A percentile compares a stretch with the other conserved stretches of the same genome.
phyloP scores from a whole-genome alignment of 2,797 vertebrate genomes.

The Muscicapa striata region DNA sequence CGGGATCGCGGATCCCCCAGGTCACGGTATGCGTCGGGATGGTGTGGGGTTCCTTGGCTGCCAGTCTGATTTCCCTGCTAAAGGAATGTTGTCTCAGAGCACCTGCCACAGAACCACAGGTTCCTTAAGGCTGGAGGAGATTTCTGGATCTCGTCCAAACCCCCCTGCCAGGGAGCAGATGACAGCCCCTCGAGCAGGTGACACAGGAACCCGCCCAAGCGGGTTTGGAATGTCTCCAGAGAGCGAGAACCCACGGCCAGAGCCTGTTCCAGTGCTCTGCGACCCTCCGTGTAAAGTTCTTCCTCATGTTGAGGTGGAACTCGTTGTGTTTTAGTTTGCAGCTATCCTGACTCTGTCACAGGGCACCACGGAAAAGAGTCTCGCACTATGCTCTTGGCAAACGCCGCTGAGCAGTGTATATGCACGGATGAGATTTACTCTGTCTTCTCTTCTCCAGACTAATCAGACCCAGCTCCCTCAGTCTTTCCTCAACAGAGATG shows the following conservation, averaged over 20 bases:
- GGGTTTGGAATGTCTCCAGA: neutral
- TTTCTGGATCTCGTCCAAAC: neutral
- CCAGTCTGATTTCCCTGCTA: rapidly evolving
- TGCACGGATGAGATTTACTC: neutral
- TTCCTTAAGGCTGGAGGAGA: too few species aligned
- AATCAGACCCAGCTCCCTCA: neutral
- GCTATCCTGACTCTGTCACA: neutral
- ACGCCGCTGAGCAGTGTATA: neutral
- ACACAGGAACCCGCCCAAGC: neutral
- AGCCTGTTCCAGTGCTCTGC: neutral
- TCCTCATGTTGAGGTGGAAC: neutral
- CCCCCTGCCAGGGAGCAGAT: neutral
- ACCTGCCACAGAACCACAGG: rapidly evolving
- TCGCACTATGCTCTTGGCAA: too few species aligned
- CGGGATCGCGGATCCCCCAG: rapidly evolving
- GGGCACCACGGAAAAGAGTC: neutral
- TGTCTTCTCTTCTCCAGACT: too few species aligned
- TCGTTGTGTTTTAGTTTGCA: neutral
- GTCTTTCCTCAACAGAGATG: neutral
- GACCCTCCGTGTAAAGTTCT: too few species aligned
- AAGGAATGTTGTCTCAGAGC: rapidly evolving
- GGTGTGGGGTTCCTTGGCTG: rapidly evolving
- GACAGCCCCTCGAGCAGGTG: neutral
- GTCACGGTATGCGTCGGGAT: rapidly evolving
- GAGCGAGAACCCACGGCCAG: neutral